Evolutionary conservation across 1,140 invertebrate genomes (phyloP).

Genomic region (Orchesella cincta): DNA sequence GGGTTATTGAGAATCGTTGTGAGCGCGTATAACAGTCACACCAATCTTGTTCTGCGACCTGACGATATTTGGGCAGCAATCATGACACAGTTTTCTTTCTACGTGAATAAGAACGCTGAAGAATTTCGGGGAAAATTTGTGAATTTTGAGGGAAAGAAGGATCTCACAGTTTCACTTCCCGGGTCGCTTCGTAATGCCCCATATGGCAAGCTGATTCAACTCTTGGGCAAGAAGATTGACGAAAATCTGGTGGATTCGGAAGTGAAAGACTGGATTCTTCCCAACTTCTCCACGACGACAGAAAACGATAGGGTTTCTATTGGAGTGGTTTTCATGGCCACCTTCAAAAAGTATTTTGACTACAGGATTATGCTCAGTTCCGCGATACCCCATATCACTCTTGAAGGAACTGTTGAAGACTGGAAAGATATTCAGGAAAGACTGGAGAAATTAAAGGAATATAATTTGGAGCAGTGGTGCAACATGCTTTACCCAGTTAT

Average conservation of each 20-base stretch:
- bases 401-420: background rate
- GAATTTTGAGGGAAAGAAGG: slow-evolving; percentile 38
- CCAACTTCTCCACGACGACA: slow-evolving; percentile 39
- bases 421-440: slow-evolving; percentile 1
- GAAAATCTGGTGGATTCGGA: slow-evolving; percentile 30
- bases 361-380: background rate
- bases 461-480: slow-evolving; percentile 26
- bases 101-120: slow-evolving; percentile 38
- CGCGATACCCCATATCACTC: background rate
- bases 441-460: slow-evolving; percentile 24
- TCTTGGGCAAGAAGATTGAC: slow-evolving; percentile 33
- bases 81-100: slow-evolving; percentile 42
- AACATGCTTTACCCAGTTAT: slow-evolving; percentile 27
- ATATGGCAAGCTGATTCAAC: background rate
- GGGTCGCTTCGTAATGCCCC: background rate
- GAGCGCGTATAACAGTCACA: slow-evolving; percentile 30
- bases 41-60: slow-evolving; percentile 36
- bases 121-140: slow-evolving; percentile 40
- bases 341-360: slow-evolving; percentile 27
- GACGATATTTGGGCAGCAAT: slow-evolving; percentile 42
- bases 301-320: slow-evolving; percentile 29
- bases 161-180: slow-evolving; percentile 3
- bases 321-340: slow-evolving; percentile 33
- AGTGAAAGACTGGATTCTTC: slow-evolving; percentile 37
- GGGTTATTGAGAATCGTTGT: slow-evolving; percentile 30